Base-by-base conservation (phyloP, 2,888 invertebrate species). In the Noctua janthina region DNA sequence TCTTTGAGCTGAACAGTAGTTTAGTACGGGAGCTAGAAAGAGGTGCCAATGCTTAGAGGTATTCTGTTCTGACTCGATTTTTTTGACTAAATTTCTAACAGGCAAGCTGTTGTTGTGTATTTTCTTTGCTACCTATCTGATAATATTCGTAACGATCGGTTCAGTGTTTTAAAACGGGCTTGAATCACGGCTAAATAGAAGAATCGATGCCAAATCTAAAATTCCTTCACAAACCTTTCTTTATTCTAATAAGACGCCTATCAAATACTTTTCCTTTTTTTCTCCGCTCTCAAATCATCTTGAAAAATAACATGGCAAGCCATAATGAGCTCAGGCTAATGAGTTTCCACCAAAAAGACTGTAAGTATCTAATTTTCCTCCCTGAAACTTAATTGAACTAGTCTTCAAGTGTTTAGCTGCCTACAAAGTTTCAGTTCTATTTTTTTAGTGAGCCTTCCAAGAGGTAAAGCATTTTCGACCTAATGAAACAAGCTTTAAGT, bases 241-340 rank as follows among this genome's bases (percentile, higher is more conserved):
- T 39, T 43, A 69, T 74, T 79, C 43, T 68, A 79, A 76, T 39
- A 81, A 79, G 56, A 70, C 29, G n/a, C 20, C 15, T 80, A 67
- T 78, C 39, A 56, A 73, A 59, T 35, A 10, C 13, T 59, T 56
- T 74, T 39, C 49, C 59, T 71, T 64, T 56, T 84, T 81, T 79
- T 70, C 39, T 5, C 8, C 43, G 71, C 68, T 79, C 78, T 84
- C 86, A 88, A 86, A 86, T 83, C 80, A 70, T 79, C 67, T 77
- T 35, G 73, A 79, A 67, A 81, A 85, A 83, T 83, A 87, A 78
- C 76, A 74, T 67, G 76, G 76, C 69, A n/a, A 66, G 59, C 64
- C 75, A 23, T 83, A 87, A 87, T 78, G 80, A 87, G 71, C 54
- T 39, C 17, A 17, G 23, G 46, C 74, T 88, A 88, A 84, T 82